Evolutionary conservation across 2,113 vertebrate genomes (phyloP), one percentile per base, ranked within the genome.

Genomic region (Chascanopsetta lugubris): DNA sequence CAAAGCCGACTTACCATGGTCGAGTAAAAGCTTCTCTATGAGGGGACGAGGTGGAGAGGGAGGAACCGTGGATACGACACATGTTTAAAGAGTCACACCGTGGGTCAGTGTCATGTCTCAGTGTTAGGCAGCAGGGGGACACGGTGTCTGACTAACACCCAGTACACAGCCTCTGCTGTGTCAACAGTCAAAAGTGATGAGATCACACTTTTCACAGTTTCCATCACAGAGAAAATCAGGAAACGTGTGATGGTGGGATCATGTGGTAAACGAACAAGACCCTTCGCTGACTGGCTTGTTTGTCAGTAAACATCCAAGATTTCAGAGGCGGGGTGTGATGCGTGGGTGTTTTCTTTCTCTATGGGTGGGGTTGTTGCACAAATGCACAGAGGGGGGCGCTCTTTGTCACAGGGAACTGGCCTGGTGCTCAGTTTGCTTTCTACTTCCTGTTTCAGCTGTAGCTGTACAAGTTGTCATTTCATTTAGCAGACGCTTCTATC

Each of bases 11-110:
- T 91, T 89, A 92, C 91, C 91, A 24, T 69, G 32, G 69, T 45
- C 83, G 26, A 83, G 80, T 86, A 90, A 87, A 22, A 89, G 88
- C 64, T 68, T 87, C 80, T 91, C 92, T 92, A 90, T 59, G 46
- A n/a, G 80, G 62, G 86, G 66, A 74, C 67, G 50, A 77, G 69
- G 62, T 53, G 60, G 26, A 76, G 79, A 86, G 77, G 72, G 67
- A 85, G 80, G 79, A 81, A 86, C 50, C 65, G 73, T 84, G 82
- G 60, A 81, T 47, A 78, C 66, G 73, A 83, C 69, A 86, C 67
- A 89, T 71, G 80, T 85, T 80, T 75, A 80, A 76, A 79, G 69
- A 85, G 60, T 71, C 58, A 82, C 58, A 82, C 58, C 71, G 25
- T 70, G 64, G 61, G 47, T 72, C 68, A n/a, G n/a, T 59, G 61